Evolutionary conservation across 2,113 vertebrate genomes (phyloP).

Genomic region (Xenopus tropicalis): DNA sequence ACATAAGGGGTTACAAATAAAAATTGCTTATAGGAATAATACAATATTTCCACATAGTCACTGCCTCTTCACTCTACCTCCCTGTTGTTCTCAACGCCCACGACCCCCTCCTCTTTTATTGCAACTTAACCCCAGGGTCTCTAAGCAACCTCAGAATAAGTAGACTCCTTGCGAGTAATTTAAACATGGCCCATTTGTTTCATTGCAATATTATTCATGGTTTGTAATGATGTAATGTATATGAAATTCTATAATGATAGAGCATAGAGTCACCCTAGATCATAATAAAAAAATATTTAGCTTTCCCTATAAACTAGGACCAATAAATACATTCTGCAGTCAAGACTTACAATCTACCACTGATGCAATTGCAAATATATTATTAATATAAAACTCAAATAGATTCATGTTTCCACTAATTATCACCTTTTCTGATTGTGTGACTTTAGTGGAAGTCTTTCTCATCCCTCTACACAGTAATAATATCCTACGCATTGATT

Average conservation of each 20-base stretch:
- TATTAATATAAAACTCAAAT: too few relatives aligned
- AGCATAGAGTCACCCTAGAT: conserved; percentile 4
- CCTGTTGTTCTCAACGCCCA: neutral
- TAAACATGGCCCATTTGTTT: conserved; percentile 41
- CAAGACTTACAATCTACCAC: too few relatives aligned
- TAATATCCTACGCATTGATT: too few relatives aligned
- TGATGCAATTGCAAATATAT: too few relatives aligned
- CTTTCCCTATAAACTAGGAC: conserved; percentile 18
- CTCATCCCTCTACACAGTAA: too few relatives aligned
- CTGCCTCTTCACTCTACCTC: neutral
- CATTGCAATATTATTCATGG: conserved; percentile 41
- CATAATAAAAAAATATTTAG: conserved; percentile 23
- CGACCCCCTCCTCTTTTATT: conserved; percentile 9
- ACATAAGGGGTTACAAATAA: neutral
- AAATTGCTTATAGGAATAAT: neutral
- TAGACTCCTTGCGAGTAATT: conserved; percentile 35
- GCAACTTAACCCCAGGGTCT: conserved; percentile 38
- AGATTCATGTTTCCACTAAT: too few relatives aligned
- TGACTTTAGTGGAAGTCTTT: too few relatives aligned
- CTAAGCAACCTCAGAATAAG: conserved; percentile 29
- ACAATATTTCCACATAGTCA: neutral
- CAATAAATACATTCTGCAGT: neutral
- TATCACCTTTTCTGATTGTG: too few relatives aligned
- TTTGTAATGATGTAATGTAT: conserved; percentile 43
- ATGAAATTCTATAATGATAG: conserved; percentile 33